These are phyloP conservation scores for Spheniscus mendiculus DNA, from an alignment of 2,113 vertebrate species.

Conservation along the genomic window DNA sequence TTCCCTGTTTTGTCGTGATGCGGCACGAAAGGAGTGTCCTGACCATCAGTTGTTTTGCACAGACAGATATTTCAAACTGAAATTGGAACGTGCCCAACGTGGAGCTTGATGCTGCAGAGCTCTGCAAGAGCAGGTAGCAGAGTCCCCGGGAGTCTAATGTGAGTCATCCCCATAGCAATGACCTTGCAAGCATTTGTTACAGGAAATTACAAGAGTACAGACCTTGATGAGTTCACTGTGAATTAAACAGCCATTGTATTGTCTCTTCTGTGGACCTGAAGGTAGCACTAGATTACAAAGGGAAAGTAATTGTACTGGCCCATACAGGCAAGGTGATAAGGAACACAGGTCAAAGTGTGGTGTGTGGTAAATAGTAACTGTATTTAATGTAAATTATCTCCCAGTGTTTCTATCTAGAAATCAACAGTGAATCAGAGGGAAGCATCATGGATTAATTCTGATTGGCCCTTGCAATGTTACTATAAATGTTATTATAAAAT, in stretches of 20 bases:
- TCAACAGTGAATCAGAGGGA: neutral
- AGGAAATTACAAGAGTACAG: neutral
- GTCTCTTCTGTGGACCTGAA: neutral
- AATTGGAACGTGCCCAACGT: neutral
- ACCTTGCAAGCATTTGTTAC: neutral
- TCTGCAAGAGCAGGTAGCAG: neutral
- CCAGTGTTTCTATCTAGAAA: neutral
- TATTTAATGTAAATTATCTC: neutral
- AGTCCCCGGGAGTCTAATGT: rapidly evolving
- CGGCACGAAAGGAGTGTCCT: neutral
- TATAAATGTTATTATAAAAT: neutral
- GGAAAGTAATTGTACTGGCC: neutral
- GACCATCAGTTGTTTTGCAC: neutral
- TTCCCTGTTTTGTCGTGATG: neutral
- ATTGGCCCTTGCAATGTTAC: neutral
- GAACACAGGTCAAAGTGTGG: neutral
- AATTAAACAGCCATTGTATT: rapidly evolving
- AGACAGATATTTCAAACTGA: neutral
- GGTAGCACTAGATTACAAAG: neutral
- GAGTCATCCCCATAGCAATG: neutral
- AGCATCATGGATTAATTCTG: neutral
- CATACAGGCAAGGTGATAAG: neutral
- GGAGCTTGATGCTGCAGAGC: neutral
- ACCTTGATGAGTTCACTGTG: neutral
- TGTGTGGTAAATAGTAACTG: neutral